Evolutionary conservation across 2,888 invertebrate genomes (phyloP), one percentile per base, ranked within the genome.

Genomic region (Adineta ricciae): DNA sequence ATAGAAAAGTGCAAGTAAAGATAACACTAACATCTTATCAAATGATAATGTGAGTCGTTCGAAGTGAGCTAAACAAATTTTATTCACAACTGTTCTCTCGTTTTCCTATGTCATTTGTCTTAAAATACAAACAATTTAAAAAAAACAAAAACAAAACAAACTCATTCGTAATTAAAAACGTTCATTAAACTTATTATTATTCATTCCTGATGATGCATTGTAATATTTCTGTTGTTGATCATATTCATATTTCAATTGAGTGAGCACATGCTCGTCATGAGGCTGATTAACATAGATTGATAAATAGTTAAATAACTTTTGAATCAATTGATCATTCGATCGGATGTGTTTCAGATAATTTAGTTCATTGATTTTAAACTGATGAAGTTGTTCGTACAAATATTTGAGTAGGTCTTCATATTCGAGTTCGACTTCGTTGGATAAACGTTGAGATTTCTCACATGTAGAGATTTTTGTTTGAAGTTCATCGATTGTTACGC

Each of bases 191-290:
- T 64, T 64, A 64, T 64, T 64, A 64, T 64, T 64, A 32, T 32
- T 64, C 32, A 32, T 16, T 32, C 27, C 16, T 16, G 19, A 27
- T 64, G 64, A 64, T 16, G 19, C 32, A 27, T 64, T 32, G 32
- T 64, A 14, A 19, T 2, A 11, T 64, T 32, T 64, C 32, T 64
- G 64, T 64, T 64, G 64, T 41, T 78, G 78, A 38, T 78, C 38
- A 32, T 78, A 78, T 78, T 78, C 78, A 78, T n/a, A 78, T 78
- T 78, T 78, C 7, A 78, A n/a, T 78, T 78, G 78, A 41, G 78
- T 24, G 4, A 78, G 24, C n/a, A 41, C 11, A 41, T 78, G 78
- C n/a, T 41, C 38, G n/a, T 78, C 41, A 9, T 78, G 21, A 24
- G 78, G 78, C 32, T 64, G 14, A 64, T 64, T 64, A 64, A 64